Evolutionary conservation across 2,888 invertebrate species (phyloP).

Genomic region (Drosophila trichaetosa): DNA sequence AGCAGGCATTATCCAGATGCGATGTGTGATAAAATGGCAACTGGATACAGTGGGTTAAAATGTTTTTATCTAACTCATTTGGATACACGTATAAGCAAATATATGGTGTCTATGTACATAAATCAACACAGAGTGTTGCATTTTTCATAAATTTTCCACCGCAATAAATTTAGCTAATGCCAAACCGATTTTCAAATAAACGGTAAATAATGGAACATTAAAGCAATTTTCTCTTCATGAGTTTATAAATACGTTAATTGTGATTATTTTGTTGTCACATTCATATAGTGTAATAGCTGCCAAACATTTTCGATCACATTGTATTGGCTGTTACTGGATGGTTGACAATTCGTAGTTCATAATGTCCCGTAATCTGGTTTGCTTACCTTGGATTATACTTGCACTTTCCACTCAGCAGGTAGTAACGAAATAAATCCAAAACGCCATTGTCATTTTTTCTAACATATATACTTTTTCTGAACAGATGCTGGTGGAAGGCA

Average conservation of each 20-base stretch:
- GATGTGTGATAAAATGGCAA: slow-evolving; percentile 29
- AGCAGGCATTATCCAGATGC: slow-evolving; percentile 29
- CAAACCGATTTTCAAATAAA: background rate
- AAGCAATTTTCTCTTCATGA: background rate
- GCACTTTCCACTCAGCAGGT: background rate
- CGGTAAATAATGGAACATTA: slow-evolving; percentile 23
- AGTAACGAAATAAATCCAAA: background rate
- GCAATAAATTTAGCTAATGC: background rate
- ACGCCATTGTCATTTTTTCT: background rate
- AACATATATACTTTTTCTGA: background rate
- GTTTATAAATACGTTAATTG: slow-evolving; percentile 14
- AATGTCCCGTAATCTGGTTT: slow-evolving; percentile 16
- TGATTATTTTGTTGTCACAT: background rate
- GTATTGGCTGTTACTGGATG: background rate
- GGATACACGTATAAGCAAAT: background rate
- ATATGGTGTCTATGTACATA: background rate
- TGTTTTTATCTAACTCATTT: background rate
- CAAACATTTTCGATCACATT: background rate
- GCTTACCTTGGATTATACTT: slow-evolving; percentile 9
- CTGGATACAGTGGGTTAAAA: slow-evolving; percentile 23
- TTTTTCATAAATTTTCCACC: background rate
- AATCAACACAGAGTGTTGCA: background rate
- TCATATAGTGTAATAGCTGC: background rate
- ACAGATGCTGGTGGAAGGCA: slow-evolving; percentile 14
- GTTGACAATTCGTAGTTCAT: background rate